A percentile compares a stretch with the other conserved stretches of the same genome.
phyloP scores from a whole-genome alignment of 2,797 vertebrate species.

The Ctenochaetus hawaiiensis region DNA sequence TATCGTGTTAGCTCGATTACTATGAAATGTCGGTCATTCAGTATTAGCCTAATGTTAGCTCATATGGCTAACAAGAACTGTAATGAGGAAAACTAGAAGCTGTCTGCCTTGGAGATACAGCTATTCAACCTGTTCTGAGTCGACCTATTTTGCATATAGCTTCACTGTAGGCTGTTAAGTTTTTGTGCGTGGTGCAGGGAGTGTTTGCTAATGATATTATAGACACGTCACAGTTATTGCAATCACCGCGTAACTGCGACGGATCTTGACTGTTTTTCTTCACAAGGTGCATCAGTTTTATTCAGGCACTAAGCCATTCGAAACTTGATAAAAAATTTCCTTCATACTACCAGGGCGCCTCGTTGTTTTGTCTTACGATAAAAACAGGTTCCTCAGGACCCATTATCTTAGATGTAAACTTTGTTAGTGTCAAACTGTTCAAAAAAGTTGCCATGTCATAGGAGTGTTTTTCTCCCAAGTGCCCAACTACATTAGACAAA shows the following conservation, averaged over 20 bases:
- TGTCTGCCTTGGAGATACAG: background rate
- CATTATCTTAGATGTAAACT: conserved; percentile 18
- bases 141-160: conserved; percentile 18
- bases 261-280: background rate
- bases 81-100: background rate
- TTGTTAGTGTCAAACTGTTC: background rate
- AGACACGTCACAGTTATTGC: background rate
- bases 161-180: background rate
- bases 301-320: background rate
- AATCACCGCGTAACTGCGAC: too few relatives aligned
- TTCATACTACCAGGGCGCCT: background rate
- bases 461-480: background rate
- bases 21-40: rapidly evolving
- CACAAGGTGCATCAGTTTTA: background rate
- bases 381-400: conserved; percentile 54
- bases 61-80: background rate
- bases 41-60: background rate
- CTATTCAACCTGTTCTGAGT: background rate
- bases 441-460: too few relatives aligned
- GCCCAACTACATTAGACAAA: background rate
- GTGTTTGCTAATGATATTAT: too few relatives aligned
- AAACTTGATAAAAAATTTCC: conserved; percentile 35
- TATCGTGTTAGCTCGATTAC: background rate
- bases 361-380: conserved; percentile 6
- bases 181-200: too few relatives aligned